Conservation (phyloP, 1,140 invertebrate genomes). For the Heliothis subflexa region DNA sequence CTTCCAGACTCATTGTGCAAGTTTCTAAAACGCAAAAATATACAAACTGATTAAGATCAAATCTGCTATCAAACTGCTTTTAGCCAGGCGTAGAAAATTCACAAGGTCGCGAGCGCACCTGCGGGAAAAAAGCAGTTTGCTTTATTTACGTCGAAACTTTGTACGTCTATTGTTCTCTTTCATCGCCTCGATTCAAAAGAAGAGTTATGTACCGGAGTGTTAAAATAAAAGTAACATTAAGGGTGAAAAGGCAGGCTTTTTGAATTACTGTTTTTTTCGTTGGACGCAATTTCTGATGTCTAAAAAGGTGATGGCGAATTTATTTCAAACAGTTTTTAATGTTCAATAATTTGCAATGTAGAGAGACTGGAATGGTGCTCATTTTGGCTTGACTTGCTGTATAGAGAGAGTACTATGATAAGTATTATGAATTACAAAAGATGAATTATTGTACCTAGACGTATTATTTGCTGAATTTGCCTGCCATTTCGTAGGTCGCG, state of each 20-base stretch:
- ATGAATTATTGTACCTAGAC: no score
- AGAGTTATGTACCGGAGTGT: conserved; percentile 19
- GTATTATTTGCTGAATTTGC: no score
- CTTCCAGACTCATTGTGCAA: no score
- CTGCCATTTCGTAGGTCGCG: no score
- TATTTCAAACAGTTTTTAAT: neutral
- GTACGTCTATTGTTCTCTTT: conserved; percentile 11
- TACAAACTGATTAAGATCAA: no score
- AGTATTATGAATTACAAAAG: no score
- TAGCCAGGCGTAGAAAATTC: no score
- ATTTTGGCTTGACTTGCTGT: neutral
- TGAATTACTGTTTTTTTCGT: neutral
- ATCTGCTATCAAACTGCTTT: no score
- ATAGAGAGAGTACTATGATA: no score
- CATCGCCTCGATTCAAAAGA: conserved; percentile 1
- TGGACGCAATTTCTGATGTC: conserved; percentile 1
- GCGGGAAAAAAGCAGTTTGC: neutral
- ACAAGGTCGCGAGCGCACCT: no score
- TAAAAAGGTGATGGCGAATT: neutral
- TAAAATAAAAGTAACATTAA: conserved; percentile 20
- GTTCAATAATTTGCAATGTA: neutral
- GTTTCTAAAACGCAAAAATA: no score
- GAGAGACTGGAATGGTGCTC: neutral
- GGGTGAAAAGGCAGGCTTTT: neutral
- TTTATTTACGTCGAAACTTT: conserved; percentile 3